Percentiles rank a stretch among this genome's conserved stretches.
Conservation (phyloP, 2,113 vertebrate species). For the Ploceus nigricollis region DNA sequence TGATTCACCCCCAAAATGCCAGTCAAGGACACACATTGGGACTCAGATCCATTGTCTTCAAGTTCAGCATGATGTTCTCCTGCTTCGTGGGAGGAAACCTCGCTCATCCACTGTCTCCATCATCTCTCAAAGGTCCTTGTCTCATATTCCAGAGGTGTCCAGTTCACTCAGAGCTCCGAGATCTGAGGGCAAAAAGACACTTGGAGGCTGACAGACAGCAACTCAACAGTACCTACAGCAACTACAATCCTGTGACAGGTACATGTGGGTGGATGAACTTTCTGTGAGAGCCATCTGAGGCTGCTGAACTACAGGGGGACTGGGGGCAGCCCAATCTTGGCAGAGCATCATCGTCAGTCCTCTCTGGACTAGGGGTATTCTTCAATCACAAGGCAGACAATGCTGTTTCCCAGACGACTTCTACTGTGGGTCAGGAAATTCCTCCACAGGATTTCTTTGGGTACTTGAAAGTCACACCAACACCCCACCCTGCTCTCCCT, state of each 20-base stretch:
- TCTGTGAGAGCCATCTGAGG: background rate
- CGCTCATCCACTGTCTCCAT: fast-evolving
- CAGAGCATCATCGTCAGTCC: background rate
- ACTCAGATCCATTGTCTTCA: background rate
- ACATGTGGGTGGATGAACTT: background rate
- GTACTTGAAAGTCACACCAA: background rate
- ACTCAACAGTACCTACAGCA: background rate
- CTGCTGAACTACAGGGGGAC: background rate
- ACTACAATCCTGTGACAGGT: background rate
- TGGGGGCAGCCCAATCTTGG: background rate
- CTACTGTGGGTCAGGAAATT: background rate
- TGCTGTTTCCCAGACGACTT: background rate
- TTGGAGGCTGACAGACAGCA: background rate
- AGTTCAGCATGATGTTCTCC: background rate
- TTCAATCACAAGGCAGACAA: background rate
- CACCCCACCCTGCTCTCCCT: background rate
- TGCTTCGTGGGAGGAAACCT: background rate
- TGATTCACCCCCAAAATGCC: background rate
- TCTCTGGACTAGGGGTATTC: background rate
- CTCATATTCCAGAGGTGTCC: background rate
- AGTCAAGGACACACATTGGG: background rate
- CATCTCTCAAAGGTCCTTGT: background rate
- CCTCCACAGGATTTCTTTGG: background rate
- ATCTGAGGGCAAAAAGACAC: background rate
- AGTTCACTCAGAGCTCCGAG: background rate